These are phyloP conservation scores for Daubentonia madagascariensis DNA, from an alignment of 2,113 vertebrate species.

Conservation along the genomic window DNA sequence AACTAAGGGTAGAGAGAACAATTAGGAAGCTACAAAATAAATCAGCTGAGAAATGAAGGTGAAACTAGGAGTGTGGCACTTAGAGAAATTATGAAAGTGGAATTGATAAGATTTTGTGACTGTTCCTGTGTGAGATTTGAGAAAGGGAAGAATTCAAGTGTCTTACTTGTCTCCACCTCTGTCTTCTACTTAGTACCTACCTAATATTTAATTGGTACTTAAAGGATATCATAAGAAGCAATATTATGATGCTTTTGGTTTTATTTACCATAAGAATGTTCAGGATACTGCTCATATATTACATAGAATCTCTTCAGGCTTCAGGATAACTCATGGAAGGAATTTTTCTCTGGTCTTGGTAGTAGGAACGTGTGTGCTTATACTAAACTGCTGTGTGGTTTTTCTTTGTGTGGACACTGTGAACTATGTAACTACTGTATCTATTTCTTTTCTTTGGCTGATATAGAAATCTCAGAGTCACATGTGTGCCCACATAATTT, in stretches of 20 bases:
- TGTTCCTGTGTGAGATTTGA: not conserved
- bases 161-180: not conserved
- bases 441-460: not conserved
- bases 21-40: not conserved
- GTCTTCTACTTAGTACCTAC: not conserved
- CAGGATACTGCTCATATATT: not conserved
- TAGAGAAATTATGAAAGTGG: not conserved
- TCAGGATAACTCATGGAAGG: not conserved
- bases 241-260: not conserved
- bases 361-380: not conserved
- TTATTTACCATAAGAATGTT: not conserved
- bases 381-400: not conserved
- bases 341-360: not conserved
- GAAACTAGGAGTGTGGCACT: not conserved
- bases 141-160: not conserved
- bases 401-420: not conserved
- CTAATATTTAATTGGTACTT: not conserved
- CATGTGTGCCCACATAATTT: not conserved
- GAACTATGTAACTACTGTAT: not conserved
- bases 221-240: not conserved
- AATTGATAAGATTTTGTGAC: not conserved
- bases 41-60: not conserved
- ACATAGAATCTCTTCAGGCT: not conserved
- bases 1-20: not conserved
- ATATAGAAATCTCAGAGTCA: not conserved